A percentile compares a stretch with the other conserved stretches of the same genome.
Evolutionary conservation across 2,797 vertebrate genomes (phyloP).

Genomic region (Myoxocephalus aenaeus): DNA sequence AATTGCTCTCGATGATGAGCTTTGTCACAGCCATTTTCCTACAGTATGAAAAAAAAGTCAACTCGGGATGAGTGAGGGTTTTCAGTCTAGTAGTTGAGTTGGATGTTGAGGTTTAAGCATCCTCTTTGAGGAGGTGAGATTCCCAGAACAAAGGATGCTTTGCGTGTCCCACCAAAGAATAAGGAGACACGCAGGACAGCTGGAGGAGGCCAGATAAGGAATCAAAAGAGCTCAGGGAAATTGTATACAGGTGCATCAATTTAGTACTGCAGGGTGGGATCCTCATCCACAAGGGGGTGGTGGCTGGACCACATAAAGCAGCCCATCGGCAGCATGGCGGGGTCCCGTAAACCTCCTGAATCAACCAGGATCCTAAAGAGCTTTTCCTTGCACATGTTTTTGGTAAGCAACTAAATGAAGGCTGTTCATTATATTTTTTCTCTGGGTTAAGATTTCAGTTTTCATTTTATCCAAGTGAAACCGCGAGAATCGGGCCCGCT

Average conservation of each 20-base stretch:
- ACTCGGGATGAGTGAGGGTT: too few relatives aligned
- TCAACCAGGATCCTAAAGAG: constrained; percentile 4
- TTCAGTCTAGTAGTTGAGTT: not conserved
- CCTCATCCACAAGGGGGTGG: constrained; percentile 72
- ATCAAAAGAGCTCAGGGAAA: constrained; percentile 19
- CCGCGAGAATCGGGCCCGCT: not conserved
- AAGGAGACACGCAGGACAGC: not conserved
- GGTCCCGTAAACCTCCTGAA: constrained; percentile 33
- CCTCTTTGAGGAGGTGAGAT: constrained; percentile 53
- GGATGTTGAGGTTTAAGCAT: constrained; percentile 32
- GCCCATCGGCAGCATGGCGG: constrained; percentile 4
- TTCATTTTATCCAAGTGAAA: not conserved
- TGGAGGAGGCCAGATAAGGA: constrained; percentile 1
- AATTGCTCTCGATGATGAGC: too few relatives aligned
- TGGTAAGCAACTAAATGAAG: not conserved
- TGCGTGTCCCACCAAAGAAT: constrained; percentile 30
- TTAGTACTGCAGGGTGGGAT: constrained; percentile 26
- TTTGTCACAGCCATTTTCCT: too few relatives aligned
- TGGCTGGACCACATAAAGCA: constrained; percentile 57
- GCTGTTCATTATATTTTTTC: not conserved
- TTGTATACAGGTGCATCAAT: constrained; percentile 29
- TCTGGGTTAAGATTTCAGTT: not conserved
- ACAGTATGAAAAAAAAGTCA: not conserved
- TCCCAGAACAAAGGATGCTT: constrained; percentile 15
- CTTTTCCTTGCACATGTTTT: not conserved